Base-by-base conservation (phyloP, 2,113 vertebrate genomes). In the Mormyrus iriodes region DNA sequence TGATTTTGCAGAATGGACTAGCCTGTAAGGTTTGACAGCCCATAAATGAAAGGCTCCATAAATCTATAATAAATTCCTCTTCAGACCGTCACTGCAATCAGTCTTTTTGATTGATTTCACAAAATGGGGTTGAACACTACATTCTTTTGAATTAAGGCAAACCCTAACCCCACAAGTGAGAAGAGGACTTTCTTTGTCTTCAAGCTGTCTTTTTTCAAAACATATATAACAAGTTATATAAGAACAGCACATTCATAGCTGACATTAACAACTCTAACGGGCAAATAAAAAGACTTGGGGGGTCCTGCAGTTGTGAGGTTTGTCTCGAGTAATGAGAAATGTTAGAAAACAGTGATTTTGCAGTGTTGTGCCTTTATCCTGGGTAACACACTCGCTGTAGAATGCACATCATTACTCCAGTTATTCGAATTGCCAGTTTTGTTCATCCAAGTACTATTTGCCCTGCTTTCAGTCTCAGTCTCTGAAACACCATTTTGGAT, bases 171-270 rank as follows among this genome's bases (percentile, higher is more conserved):
- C 27, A 24, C 27, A 27, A 86, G 35, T n/a, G 27, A 85, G 15
- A 52, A 27, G 27, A 86, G 31, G n/a, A 52, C 19, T 27, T 52
- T 27, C 49, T 86, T 31, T 51, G 51, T 31, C 15, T 86, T 53
- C 85, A 86, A 52, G 27, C 27, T 53, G 49, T 53, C 44, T 49
- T 86, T 86, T 53, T 4, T 86, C n/a, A 5, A 35, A 48, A 42
- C n/a, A 49, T 51, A 27, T 49, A 49, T 85, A 85, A 53, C 51
- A 86, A 42, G n/a, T 86, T 86, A 53, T 35, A 53, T 86, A 86
- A 86, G 9, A 48, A 53, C 17, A 39, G 31, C 24, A 51, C 83
- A 49, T 85, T 85, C 27, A 49, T 48, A 85, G 48, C 48, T 79
- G 73, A 79, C 73, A 79, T 79, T 51, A 48, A 85, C 85, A 55